Conservation (phyloP, 1,140 invertebrate genomes). For the Saccostrea echinata region DNA sequence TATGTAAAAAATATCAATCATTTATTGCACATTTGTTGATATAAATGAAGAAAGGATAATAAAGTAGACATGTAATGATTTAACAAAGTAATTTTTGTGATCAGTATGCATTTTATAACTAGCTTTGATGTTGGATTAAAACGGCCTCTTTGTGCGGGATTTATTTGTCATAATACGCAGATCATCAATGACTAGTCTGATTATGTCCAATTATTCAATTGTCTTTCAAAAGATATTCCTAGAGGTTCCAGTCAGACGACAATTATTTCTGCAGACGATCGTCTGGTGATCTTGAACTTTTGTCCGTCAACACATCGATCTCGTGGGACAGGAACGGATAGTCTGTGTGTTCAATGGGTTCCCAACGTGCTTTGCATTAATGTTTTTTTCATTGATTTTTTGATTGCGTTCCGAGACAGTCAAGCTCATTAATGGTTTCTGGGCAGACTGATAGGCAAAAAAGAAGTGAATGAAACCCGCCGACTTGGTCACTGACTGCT, state of each 20-base stretch:
- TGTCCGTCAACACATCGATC: slow-evolving; percentile 29
- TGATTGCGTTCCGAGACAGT: slow-evolving; percentile 27
- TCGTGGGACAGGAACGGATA: slow-evolving; percentile 6
- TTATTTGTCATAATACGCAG: neutral
- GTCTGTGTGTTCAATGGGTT: slow-evolving; percentile 5
- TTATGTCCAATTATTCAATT: neutral
- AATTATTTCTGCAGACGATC: slow-evolving; percentile 25
- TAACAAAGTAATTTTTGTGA: neutral
- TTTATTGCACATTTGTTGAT: neutral
- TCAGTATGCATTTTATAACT: neutral
- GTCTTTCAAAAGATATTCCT: neutral
- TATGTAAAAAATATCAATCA: too few species aligned
- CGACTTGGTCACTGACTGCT: slow-evolving; percentile 12
- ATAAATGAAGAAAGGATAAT: neutral
- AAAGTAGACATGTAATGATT: neutral
- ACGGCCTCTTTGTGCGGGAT: neutral
- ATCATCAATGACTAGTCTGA: neutral
- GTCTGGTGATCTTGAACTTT: slow-evolving; percentile 38
- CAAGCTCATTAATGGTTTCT: slow-evolving; percentile 36
- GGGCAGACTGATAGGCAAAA: slow-evolving; percentile 14
- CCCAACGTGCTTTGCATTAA: neutral
- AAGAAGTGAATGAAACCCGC: slow-evolving; percentile 7
- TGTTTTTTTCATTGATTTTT: slow-evolving; percentile 33
- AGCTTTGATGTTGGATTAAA: neutral
- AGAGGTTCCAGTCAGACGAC: slow-evolving; percentile 3